Evolutionary conservation across 2,888 invertebrate genomes (phyloP).

Genomic region (Euproctis similis): DNA sequence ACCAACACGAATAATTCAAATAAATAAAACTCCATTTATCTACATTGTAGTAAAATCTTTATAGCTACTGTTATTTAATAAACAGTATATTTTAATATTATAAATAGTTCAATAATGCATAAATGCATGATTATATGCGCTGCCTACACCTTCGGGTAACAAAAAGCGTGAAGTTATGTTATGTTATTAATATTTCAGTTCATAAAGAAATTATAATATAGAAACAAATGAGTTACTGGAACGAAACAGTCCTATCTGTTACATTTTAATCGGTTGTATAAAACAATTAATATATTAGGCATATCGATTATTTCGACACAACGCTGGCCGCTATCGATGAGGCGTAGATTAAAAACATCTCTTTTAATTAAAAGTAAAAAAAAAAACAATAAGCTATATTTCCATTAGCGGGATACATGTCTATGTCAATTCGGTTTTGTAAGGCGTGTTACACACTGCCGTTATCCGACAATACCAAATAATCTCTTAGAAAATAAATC

Average conservation of each 20-base stretch:
- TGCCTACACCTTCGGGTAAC: too few relatives aligned
- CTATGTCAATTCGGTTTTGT: conserved; percentile 21
- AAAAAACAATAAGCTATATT: conserved; percentile 21
- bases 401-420: conserved; percentile 27
- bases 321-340: conserved; percentile 20
- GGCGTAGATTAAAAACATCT: conserved; percentile 26
- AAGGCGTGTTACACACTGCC: conserved; percentile 13
- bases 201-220: conserved; percentile 5
- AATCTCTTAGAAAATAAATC: too few relatives aligned
- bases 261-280: conserved; percentile 24
- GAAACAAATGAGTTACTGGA: conserved; percentile 13
- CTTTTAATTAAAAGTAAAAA: conserved; percentile 29
- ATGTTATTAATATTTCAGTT: too few relatives aligned
- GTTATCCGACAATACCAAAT: too few relatives aligned
- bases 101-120: too few relatives aligned
- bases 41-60: too few relatives aligned
- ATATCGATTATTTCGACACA: conserved; percentile 24
- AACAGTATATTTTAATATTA: too few relatives aligned
- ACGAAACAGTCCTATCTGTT: conserved; percentile 18
- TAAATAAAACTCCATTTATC: too few relatives aligned
- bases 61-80: too few relatives aligned
- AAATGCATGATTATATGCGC: too few relatives aligned
- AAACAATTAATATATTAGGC: conserved; percentile 25
- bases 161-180: too few relatives aligned
- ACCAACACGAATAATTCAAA: too few relatives aligned